Conservation (phyloP, 2,888 invertebrate species). For the Drosophila paranaensis region DNA sequence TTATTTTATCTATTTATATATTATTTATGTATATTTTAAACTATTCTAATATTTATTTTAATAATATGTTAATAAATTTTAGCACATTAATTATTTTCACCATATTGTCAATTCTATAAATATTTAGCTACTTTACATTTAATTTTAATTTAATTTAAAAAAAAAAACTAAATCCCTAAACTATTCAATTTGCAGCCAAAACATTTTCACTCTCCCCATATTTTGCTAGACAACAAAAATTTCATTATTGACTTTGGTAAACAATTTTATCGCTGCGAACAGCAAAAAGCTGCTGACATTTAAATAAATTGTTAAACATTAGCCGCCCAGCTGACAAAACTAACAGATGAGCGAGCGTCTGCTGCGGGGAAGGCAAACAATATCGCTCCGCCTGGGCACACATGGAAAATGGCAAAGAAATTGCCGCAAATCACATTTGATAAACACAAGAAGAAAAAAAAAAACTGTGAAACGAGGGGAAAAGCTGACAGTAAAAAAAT, state of each 20-base stretch:
- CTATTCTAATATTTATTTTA: no score
- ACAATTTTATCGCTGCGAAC: conserved; percentile 37
- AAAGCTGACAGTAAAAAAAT: conserved; percentile 78
- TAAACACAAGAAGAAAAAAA: conserved; percentile 75
- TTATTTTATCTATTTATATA: no score
- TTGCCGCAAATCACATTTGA: conserved; percentile 81
- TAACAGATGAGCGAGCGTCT: conserved; percentile 50
- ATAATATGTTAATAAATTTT: no score
- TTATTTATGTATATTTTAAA: no score
- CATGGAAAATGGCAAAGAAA: conserved; percentile 78
- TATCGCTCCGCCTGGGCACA: conserved; percentile 29
- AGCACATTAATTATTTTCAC: no score
- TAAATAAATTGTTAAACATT: conserved; percentile 77
- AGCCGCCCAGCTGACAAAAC: conserved; percentile 61
- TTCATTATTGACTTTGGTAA: conserved; percentile 19
- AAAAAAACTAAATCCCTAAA: neutral
- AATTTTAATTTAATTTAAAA: no score
- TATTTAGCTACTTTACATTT: no score
- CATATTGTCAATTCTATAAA: no score
- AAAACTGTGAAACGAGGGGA: conserved; percentile 54
- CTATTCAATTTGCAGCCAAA: neutral
- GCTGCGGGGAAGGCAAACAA: no score
- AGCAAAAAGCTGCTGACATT: conserved; percentile 72
- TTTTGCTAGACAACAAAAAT: neutral
- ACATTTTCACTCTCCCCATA: neutral